Percentiles rank a stretch among this genome's conserved stretches.
These are phyloP conservation scores for Tineola bisselliella DNA, from an alignment of 2,888 invertebrate genomes.

Conservation along the genomic window DNA sequence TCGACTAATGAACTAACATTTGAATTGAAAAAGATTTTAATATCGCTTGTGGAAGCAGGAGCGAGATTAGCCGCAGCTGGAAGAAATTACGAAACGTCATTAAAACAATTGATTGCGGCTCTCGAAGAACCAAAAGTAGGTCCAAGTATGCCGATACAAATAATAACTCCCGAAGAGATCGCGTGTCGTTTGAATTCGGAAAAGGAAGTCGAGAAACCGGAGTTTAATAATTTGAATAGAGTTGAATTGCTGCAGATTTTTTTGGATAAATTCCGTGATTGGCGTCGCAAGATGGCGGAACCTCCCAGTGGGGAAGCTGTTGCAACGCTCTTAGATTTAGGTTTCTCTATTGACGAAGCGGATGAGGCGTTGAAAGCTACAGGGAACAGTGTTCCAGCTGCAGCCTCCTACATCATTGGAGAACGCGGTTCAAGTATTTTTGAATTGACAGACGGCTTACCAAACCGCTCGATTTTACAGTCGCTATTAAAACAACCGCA, in stretches of 20 bases:
- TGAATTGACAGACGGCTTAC: slow-evolving; percentile 49
- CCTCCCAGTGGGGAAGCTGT: slow-evolving; percentile 42
- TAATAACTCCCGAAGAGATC: slow-evolving; percentile 52
- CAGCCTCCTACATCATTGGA: slow-evolving; percentile 53
- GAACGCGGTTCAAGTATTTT: slow-evolving; percentile 55
- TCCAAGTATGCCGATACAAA: slow-evolving; percentile 35
- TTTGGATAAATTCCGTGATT: slow-evolving; percentile 47
- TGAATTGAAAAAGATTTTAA: slow-evolving; percentile 50
- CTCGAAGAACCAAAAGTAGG: slow-evolving; percentile 39
- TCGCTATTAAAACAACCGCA: slow-evolving; percentile 52
- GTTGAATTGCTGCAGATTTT: slow-evolving; percentile 49
- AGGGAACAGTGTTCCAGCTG: slow-evolving; percentile 53
- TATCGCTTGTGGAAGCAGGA: slow-evolving; percentile 55
- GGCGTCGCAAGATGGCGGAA: slow-evolving; percentile 42
- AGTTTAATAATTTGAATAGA: slow-evolving; percentile 24
- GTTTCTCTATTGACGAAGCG: slow-evolving; percentile 41
- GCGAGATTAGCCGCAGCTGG: slow-evolving; percentile 52
- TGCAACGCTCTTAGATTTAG: slow-evolving; percentile 40
- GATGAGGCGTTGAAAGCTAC: slow-evolving; percentile 43
- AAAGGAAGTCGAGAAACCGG: slow-evolving; percentile 21
- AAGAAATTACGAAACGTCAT: slow-evolving; percentile 44
- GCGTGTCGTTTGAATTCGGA: slow-evolving; percentile 34
- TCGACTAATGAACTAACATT: slow-evolving; percentile 54
- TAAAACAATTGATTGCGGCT: slow-evolving; percentile 46
- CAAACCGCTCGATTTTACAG: slow-evolving; percentile 47